These are phyloP conservation scores for Notarius quadriscutis DNA, from an alignment of 2,113 vertebrate species.

Conservation along the genomic window DNA sequence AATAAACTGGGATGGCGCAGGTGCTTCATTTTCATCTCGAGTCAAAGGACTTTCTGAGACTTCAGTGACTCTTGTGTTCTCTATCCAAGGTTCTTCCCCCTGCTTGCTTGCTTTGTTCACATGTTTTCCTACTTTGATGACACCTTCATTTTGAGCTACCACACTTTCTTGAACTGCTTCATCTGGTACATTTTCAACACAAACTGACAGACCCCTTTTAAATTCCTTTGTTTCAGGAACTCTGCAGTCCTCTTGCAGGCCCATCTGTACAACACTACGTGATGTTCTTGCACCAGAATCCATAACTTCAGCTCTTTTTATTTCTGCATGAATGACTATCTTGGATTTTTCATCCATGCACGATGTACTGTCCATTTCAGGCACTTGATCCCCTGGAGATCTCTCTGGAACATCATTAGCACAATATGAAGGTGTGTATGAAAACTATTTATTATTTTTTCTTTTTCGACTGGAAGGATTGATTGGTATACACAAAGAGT, in stretches of 20 bases:
- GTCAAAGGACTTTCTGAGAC: not conserved
- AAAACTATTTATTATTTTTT: conserved; percentile 19
- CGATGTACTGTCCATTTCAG: conserved; percentile 16
- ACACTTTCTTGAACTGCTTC: not conserved
- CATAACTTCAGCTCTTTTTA: conserved; percentile 4
- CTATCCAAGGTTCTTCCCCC: conserved; percentile 1
- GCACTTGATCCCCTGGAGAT: conserved; percentile 70
- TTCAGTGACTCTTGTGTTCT: not conserved
- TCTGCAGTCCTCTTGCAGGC: not conserved
- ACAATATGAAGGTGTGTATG: conserved; percentile 75
- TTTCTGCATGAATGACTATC: not conserved
- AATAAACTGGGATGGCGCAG: not conserved
- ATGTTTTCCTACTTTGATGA: not conserved
- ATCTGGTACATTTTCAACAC: not conserved
- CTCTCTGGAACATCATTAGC: conserved; percentile 86
- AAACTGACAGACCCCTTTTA: not conserved
- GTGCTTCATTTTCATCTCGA: not conserved
- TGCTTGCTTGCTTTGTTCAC: not conserved
- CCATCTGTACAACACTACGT: not conserved
- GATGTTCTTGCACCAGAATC: not conserved
- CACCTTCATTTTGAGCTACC: not conserved
- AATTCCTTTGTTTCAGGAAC: not conserved
- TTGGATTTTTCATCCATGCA: not conserved
- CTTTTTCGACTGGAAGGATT: not conserved
- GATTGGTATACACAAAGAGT: conserved; percentile 15